Base-by-base conservation (phyloP, 2,113 vertebrate genomes). In the Oncorhynchus masou region DNA sequence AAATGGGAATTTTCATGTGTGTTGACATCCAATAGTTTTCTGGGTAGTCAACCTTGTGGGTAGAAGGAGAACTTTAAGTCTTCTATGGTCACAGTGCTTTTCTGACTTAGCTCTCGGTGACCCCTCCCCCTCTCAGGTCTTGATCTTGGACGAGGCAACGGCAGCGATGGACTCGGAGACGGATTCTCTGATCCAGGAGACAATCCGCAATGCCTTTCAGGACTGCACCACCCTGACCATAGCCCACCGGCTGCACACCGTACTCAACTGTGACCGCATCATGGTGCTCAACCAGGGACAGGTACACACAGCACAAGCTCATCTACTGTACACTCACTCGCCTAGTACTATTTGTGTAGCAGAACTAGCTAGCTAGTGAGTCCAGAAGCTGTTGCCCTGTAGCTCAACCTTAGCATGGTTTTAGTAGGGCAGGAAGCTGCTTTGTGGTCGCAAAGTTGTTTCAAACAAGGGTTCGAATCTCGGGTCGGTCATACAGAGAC, bases 281-380 rank as follows among this genome's bases (percentile, higher is more conserved):
- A 97, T 98, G 96, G 97, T 97, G 91, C 94, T 98, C 82, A 94
- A 93, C 76, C 95, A 96, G 80, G 97, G 97, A 88, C 95, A 97
- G 95, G 96, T 96, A 90, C 39, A 45, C 39, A 45, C 39, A 67
- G 2, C 22, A 16, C 15, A 16, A 29, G 29, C 71, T 70, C 34
- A 48, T 13, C 76, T 22, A 29, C 1, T 54, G 51, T 54, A 19
- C 3, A 54, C 9, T 64, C 5, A 45, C 39, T 12, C 9, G 9
- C 39, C 39, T 45, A 45, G 39, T 45, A 45, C 9, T 45, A 45
- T 12, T 7, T 45, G 39, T 45, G 39, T 45, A 12, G 39, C 39
- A 11, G 39, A 45, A 45, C 39, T 45, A 45, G 39, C 9, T 45
- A 45, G 39, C 9, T 45, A 45, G 39, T 45, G 39, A 45, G 39